Base-by-base conservation (phyloP, 2,113 vertebrate genomes). In the Mustelus asterias region DNA sequence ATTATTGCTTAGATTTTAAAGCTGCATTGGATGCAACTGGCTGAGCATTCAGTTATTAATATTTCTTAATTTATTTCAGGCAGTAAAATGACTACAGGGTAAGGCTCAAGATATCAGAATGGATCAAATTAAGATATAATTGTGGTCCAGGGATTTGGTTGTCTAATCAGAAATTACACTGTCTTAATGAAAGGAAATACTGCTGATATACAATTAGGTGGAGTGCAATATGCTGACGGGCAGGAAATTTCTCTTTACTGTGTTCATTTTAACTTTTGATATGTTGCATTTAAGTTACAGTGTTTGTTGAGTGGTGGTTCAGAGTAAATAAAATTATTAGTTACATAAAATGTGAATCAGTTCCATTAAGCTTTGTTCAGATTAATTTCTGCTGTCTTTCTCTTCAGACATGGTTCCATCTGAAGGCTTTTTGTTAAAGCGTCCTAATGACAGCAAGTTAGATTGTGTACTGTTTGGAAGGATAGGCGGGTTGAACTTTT, bases 81-180 rank as follows among this genome's bases (percentile, higher is more conserved):
- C 80, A 83, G 18, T 93, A 67, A 18, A 65, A 93, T 65, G 89
- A 93, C 54, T 60, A 90, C 6, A 93, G 33, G 16, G 89, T 65
- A 93, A 65, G 88, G 33, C 58, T 92, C 14, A 92, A 92, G 58
- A 65, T 67, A 37, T 65, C 33, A 93, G 20, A 93, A 18, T 93
- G 89, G 33, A 93, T 93, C 58, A 93, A 93, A 93, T 65, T 93
- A 65, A 37, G 60, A 93, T 65, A 65, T 93, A 93, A 93, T 93
- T 93, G n/a, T 24, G 37, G 89, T 37, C 33, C 60, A 93, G 60
- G 89, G 89, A 93, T 93, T 65, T 93, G 33, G 16, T 37, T 65
- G 89, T 22, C 89, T 93, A 22, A 65, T 93, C 65, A 37, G 88
- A 92, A n/a, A 60, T n/a, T 60, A 92, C n/a, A 65, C 65, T 93